Percentiles rank a stretch among this genome's conserved stretches.
Conservation (phyloP, 2,113 vertebrate genomes). For the Oryzias javanicus region DNA sequence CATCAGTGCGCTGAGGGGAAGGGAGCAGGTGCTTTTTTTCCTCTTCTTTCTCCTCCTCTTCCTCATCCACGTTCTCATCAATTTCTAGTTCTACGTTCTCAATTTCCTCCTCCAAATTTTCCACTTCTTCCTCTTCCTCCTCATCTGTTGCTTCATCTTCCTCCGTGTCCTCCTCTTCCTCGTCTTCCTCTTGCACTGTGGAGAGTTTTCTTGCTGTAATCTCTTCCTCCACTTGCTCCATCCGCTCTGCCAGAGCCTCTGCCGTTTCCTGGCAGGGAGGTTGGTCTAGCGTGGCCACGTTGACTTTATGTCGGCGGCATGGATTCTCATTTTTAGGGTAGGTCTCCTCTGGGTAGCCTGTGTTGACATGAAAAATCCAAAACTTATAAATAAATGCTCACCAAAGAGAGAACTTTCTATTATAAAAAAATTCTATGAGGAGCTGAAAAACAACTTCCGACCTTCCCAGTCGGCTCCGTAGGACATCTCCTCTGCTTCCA, state of each 20-base stretch:
- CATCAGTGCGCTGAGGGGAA: constrained; percentile 8
- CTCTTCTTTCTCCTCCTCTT: constrained; percentile 20
- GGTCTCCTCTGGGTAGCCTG: constrained; percentile 95
- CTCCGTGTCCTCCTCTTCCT: constrained; percentile 21
- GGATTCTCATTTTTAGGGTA: constrained; percentile 82
- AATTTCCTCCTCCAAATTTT: constrained; percentile 3
- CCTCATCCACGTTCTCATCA: neutral
- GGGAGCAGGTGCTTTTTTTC: constrained; percentile 55
- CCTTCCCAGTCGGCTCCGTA: constrained; percentile 93
- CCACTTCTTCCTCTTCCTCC: constrained; percentile 33
- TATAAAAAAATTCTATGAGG: neutral
- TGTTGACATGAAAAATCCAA: constrained; percentile 45
- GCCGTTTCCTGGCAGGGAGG: constrained; percentile 77
- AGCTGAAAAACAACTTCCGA: neutral
- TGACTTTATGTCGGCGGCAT: constrained; percentile 53
- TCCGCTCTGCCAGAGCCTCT: constrained; percentile 90
- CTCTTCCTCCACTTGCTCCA: constrained; percentile 79
- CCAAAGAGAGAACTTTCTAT: neutral
- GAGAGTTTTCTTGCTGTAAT: constrained; percentile 69
- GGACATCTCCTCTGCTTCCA: constrained; percentile 91
- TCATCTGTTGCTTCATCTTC: constrained; percentile 1
- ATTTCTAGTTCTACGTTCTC: constrained; percentile 1
- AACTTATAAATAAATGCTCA: neutral
- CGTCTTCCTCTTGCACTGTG: constrained; percentile 54
- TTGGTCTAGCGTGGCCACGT: constrained; percentile 76